Conservation (phyloP, 2,888 invertebrate species). For the Nowickia ferox region DNA sequence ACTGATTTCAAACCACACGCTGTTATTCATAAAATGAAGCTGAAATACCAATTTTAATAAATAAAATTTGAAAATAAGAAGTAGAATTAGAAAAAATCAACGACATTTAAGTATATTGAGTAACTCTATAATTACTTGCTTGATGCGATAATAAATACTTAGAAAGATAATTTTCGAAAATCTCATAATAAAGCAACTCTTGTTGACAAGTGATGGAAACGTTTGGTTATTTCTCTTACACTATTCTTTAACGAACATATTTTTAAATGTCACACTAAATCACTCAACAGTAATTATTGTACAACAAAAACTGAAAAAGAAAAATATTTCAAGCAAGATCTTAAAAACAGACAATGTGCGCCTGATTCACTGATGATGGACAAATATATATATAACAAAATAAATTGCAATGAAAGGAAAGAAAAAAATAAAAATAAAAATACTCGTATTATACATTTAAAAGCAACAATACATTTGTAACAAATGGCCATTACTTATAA, state of each 20-base stretch:
- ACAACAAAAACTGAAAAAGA: not conserved
- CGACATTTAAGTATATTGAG: too few relatives aligned
- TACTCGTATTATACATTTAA: conserved; percentile 33
- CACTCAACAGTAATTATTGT: conserved; percentile 38
- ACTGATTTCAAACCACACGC: too few relatives aligned
- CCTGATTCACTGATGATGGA: conserved; percentile 38
- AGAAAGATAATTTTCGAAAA: not conserved
- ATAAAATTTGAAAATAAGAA: too few relatives aligned
- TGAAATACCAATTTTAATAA: too few relatives aligned
- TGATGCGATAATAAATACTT: conserved; percentile 11
- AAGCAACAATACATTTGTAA: conserved; percentile 43
- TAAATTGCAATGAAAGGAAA: conserved; percentile 28
- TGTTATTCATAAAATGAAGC: too few relatives aligned
- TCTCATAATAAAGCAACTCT: conserved; percentile 18
- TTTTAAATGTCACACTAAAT: conserved; percentile 65
- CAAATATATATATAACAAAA: conserved; percentile 44
- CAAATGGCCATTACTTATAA: conserved; percentile 28
- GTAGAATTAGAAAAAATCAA: too few relatives aligned
- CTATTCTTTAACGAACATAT: conserved; percentile 42
- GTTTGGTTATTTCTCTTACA: conserved; percentile 1
- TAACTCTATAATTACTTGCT: not conserved
- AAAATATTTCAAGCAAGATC: not conserved
- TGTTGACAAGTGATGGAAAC: conserved; percentile 3
- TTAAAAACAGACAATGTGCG: conserved; percentile 30
- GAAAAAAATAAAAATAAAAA: conserved; percentile 21